These are phyloP conservation scores for Ictalurus furcatus DNA, from an alignment of 2,113 vertebrate species.

Conservation along the genomic window DNA sequence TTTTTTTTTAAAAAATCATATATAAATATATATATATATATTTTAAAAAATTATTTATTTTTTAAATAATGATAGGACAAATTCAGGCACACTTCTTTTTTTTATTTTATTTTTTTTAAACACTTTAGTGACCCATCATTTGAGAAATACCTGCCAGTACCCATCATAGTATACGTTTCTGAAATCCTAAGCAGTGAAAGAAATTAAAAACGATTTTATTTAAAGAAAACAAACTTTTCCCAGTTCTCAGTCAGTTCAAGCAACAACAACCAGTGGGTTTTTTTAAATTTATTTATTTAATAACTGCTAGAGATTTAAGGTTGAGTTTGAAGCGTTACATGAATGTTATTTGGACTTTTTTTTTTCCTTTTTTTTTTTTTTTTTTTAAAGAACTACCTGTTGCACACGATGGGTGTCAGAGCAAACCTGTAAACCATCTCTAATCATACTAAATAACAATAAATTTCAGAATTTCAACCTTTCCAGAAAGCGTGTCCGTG, in stretches of 20 bases:
- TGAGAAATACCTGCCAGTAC: background rate
- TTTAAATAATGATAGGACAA: background rate
- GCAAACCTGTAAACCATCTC: background rate
- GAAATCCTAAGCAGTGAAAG: background rate
- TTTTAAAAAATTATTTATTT: too few species aligned
- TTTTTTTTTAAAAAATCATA: too few species aligned
- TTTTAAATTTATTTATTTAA: too few species aligned
- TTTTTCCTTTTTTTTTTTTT: background rate
- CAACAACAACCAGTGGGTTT: background rate
- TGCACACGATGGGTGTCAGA: background rate
- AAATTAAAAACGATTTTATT: background rate
- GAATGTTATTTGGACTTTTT: too few species aligned
- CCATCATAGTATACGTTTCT: too few species aligned
- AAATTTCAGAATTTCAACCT: background rate
- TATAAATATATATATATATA: too few species aligned
- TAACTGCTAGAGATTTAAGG: background rate
- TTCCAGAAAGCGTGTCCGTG: background rate
- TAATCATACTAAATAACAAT: background rate
- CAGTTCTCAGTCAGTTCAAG: background rate
- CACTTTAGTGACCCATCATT: background rate
- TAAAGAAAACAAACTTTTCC: background rate
- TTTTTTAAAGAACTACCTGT: constrained; percentile 14
- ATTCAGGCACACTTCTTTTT: background rate
- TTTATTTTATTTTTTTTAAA: background rate
- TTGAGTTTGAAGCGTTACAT: background rate